A percentile compares a stretch with the other conserved stretches of the same genome.
These are phyloP conservation scores for Anniella stebbinsi DNA, from an alignment of 2,797 vertebrate species.

Conservation along the genomic window DNA sequence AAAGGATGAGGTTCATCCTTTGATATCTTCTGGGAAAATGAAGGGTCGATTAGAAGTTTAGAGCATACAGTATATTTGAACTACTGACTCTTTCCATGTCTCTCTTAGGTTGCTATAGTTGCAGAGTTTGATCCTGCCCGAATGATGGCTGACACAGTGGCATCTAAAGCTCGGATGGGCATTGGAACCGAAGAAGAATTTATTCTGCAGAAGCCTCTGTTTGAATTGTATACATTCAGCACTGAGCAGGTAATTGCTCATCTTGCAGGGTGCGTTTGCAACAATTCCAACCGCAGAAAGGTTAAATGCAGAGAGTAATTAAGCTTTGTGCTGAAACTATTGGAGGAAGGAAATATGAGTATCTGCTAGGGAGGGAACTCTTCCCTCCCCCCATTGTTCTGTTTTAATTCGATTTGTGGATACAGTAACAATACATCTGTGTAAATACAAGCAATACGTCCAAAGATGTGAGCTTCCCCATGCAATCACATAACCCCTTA, in stretches of 20 bases:
- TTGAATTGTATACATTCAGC: conserved; percentile 88
- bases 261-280: fast-evolving
- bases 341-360: background rate
- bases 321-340: background rate
- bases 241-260: conserved; percentile 86
- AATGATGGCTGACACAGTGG: conserved; percentile 88
- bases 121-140: conserved; percentile 87
- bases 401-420: background rate
- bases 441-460: background rate
- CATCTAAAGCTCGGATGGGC: conserved; percentile 82
- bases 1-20: background rate
- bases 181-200: conserved; percentile 76
- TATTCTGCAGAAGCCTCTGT: conserved; percentile 89
- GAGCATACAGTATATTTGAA: background rate
- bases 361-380: background rate
- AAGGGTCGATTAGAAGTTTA: background rate
- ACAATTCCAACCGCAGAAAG: background rate
- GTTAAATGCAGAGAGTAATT: background rate
- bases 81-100: fast-evolving
- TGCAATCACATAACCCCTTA: background rate
- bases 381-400: background rate
- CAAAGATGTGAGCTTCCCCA: background rate
- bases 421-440: background rate
- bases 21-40: background rate
- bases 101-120: conserved; percentile 84